Base-by-base conservation (phyloP, 2,113 vertebrate species). In the Calypte anna region DNA sequence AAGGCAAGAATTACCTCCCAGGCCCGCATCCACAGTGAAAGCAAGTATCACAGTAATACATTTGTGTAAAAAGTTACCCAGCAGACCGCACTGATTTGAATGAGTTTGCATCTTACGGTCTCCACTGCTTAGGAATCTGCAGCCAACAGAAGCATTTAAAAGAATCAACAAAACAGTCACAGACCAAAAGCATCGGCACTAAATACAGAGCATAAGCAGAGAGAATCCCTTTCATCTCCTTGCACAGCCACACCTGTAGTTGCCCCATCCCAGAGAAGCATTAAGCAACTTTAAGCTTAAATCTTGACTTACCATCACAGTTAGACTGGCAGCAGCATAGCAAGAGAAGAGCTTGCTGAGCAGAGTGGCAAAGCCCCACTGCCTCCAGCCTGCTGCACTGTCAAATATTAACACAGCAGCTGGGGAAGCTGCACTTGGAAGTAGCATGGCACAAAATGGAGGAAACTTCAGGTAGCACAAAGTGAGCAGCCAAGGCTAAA, bases 361-460 rank as follows among this genome's bases (percentile, higher is more conserved):
- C 15, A 33, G 23, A 64, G 31, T 8, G 14, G 54, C 54, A 85
- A 73, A 93, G 63, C 72, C 3, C 8, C 16, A 4, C 31, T 4
- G 14, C n/a, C 61, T 76, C 81, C 7, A 2, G 44, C 50, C 63
- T 77, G 51, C 7, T 33, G 22, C 51, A 14, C 28, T 0, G 0
- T 88, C 76, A 95, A 95, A 91, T 31, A 96, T 96, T 96, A 96
- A 96, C 85, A 38, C 55, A 51, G 83, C 59, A 15, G 40, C 8
- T 85, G 48, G 54, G 46, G 36, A 91, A n/a, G 67, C 58, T 79
- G 78, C 10, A 9, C 61, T 64, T 72, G 54, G 36, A 80, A 69
- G n/a, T 3, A 73, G 30, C 4, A 1, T 4, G 19, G 36, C 31
- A 58, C 28, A n/a, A 85, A 85, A 64, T 3, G n/a, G 14, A 75